These are phyloP conservation scores for Cephus rjabovi DNA, from an alignment of 2,888 invertebrate genomes.

Conservation along the genomic window DNA sequence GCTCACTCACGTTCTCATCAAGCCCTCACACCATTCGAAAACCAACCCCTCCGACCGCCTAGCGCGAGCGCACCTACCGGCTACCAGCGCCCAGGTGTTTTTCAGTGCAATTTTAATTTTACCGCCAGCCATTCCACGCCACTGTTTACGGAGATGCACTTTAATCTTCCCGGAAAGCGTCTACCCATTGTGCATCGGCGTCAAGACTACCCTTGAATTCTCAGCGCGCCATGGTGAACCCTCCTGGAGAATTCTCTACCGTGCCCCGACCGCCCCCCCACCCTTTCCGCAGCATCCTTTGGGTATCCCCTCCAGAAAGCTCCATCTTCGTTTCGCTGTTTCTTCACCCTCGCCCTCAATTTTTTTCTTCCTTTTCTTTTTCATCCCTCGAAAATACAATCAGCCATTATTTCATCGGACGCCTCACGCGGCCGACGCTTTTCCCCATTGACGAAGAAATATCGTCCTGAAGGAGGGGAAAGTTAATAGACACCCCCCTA, in stretches of 20 bases:
- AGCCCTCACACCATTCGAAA: too few relatives aligned
- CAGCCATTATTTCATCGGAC: too few relatives aligned
- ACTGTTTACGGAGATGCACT: slow-evolving; percentile 36
- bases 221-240: neutral
- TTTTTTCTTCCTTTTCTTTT: slow-evolving; percentile 19
- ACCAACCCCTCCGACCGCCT: too few relatives aligned
- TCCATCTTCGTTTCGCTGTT: too few relatives aligned
- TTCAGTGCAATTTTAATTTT: slow-evolving; percentile 47
- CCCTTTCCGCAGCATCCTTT: too few relatives aligned
- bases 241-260: neutral
- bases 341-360: slow-evolving; percentile 12
- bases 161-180: slow-evolving; percentile 51
- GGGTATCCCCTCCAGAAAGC: too few relatives aligned
- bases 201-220: neutral
- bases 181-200: slow-evolving; percentile 35
- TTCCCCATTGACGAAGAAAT: too few relatives aligned
- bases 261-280: too few relatives aligned
- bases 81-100: slow-evolving; percentile 22
- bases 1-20: neutral
- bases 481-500: too few relatives aligned
- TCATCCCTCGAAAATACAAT: slow-evolving; percentile 5
- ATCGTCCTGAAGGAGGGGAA: too few relatives aligned
- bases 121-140: slow-evolving; percentile 40
- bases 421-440: too few relatives aligned
- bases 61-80: neutral